Conservation (phyloP, 2,888 invertebrate genomes). For the Leucophenga maculata region DNA sequence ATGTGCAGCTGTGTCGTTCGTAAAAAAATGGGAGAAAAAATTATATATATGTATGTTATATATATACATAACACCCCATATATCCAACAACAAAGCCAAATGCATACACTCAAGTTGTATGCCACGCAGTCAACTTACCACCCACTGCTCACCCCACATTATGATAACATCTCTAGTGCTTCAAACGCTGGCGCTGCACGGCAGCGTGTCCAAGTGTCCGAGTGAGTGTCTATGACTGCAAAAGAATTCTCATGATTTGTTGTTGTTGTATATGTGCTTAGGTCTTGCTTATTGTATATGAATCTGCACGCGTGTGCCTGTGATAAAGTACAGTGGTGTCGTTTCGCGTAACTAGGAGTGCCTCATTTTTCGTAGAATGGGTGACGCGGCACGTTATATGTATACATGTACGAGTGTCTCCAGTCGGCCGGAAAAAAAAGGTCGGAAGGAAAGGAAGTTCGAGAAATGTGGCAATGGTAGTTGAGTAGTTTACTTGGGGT, state of each 20-base stretch:
- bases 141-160: not conserved
- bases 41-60: not conserved
- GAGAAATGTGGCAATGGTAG: slow-evolving; percentile 21
- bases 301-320: not conserved
- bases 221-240: slow-evolving; percentile 12
- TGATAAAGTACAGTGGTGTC: slow-evolving; percentile 8
- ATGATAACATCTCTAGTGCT: not conserved
- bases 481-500: not conserved
- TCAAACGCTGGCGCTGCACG: not conserved
- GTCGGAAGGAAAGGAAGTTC: not conserved
- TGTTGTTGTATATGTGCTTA: not conserved
- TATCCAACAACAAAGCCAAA: not conserved
- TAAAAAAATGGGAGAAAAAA: not conserved
- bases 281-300: no score
- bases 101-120: not conserved
- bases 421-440: slow-evolving; percentile 15
- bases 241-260: slow-evolving; percentile 22
- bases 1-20: slow-evolving; percentile 6
- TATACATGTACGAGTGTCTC: not conserved
- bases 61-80: no score
- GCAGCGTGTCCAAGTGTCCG: slow-evolving; percentile 13
- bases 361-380: slow-evolving; percentile 1
- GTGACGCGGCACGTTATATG: not conserved
- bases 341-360: slow-evolving; percentile 8
- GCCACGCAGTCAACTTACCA: not conserved